These are phyloP conservation scores for Agrochola lychnidis DNA, from an alignment of 2,888 invertebrate species.

Conservation along the genomic window DNA sequence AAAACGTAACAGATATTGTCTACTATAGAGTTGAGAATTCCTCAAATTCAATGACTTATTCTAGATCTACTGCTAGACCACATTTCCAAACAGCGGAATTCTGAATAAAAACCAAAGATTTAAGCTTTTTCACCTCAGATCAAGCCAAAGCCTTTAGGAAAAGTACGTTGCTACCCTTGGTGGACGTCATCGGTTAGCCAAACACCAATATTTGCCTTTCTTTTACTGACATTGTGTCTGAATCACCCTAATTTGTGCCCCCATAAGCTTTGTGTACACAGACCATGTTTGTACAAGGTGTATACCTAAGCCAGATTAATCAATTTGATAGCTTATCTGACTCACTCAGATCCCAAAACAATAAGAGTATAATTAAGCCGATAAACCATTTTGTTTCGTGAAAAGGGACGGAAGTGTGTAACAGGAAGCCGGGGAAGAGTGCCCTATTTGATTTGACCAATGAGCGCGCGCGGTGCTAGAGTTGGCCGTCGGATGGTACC, in stretches of 20 bases:
- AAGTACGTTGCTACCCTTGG: constrained; percentile 3
- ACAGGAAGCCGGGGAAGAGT: no score
- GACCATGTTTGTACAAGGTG: constrained; percentile 42
- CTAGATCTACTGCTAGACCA: no score
- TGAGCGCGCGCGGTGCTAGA: no score
- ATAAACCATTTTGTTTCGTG: constrained; percentile 1
- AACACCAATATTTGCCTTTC: constrained; percentile 50
- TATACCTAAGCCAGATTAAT: constrained; percentile 35
- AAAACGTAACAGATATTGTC: background rate
- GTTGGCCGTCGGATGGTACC: no score
- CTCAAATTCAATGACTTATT: background rate
- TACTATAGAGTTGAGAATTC: background rate
- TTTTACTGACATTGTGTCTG: constrained; percentile 39
- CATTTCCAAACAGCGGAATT: background rate
- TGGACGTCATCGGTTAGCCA: constrained; percentile 18
- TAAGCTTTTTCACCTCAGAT: background rate
- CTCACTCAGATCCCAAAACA: constrained; percentile 6
- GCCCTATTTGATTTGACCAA: no score
- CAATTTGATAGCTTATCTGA: constrained; percentile 43
- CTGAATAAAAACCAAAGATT: background rate
- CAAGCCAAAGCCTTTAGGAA: background rate
- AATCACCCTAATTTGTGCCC: constrained; percentile 37
- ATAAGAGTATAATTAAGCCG: constrained; percentile 9
- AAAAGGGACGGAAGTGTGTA: no score
- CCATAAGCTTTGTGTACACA: constrained; percentile 36